These are phyloP conservation scores for Atlantisia rogersi DNA, from an alignment of 2,113 vertebrate species.

Conservation along the genomic window DNA sequence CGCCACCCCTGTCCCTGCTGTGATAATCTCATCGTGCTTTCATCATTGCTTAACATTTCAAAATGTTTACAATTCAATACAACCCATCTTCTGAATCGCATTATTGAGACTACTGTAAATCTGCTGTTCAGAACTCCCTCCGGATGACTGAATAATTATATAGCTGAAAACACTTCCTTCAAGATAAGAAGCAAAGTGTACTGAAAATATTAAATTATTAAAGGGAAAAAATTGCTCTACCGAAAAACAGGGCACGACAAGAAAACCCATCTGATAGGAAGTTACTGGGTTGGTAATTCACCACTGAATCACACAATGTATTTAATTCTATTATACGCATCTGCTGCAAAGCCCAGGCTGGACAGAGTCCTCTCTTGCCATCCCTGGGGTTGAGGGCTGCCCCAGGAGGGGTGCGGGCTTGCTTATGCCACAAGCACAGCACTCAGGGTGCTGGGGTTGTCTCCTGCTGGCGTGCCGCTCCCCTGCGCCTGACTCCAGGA, in stretches of 20 bases:
- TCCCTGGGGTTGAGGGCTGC: rapidly evolving
- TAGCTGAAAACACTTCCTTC: not conserved
- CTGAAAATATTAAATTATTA: not conserved
- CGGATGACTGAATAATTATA: not conserved
- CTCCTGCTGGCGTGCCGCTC: not conserved
- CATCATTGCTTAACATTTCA: not conserved
- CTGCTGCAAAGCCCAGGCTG: rapidly evolving
- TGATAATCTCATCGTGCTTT: not conserved
- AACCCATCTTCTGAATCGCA: not conserved
- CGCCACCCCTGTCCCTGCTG: not conserved
- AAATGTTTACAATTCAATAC: not conserved
- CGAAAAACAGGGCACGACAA: not conserved
- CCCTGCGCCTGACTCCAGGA: not conserved
- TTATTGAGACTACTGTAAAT: not conserved
- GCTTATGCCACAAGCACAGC: not conserved
- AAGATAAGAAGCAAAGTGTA: not conserved
- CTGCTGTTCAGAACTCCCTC: not conserved
- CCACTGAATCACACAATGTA: rapidly evolving
- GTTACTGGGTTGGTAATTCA: not conserved
- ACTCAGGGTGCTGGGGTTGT: rapidly evolving
- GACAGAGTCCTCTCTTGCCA: too few relatives aligned
- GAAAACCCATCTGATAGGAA: not conserved
- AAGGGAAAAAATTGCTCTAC: not conserved
- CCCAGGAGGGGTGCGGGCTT: not conserved
- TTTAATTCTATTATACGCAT: not conserved